Evolutionary conservation across 2,113 vertebrate species (phyloP), one percentile per base, ranked within the genome.

Genomic region (Dipodomys merriami): DNA sequence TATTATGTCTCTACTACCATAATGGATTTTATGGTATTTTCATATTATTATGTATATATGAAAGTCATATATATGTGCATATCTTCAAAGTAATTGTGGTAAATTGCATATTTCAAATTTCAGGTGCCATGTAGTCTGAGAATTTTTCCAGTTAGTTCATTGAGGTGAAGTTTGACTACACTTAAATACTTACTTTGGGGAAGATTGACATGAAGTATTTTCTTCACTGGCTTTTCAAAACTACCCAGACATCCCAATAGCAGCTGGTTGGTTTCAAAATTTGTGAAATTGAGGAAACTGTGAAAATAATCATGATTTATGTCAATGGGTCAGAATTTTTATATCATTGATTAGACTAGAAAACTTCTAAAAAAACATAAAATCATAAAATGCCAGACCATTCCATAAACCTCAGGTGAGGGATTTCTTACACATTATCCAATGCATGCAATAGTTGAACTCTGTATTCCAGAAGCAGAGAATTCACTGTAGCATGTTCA

Each of bases 351-450:
- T 87, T 67, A 60, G 78, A 18, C 19, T 35, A 91, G 29, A 12
- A 49, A 86, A 30, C 23, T 77, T 87, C 46, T 74, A 22, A 88
- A 92, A 84, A 15, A 22, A 44, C 60, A 88, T 18, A 88, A 92
- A 84, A 15, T 39, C 39, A 39, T 22, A 44, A 77, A 88, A 1
- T 73, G 13, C 80, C 27, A 85, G 19, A 1, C 5, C 27, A 35
- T 39, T 69, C 18, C 11, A 53, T 81, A 94, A 87, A 82, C 16
- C 1, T 65, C 60, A 64, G 78, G 2, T n/a, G 35, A 39, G 19
- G 71, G 88, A 88, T 62, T 49, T 25, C 88, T 49, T n/a, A 49
- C 7, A 29, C 13, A 76, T 81, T 10, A 72, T 80, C 25, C 39
- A 81, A 77, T 18, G 6, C 13, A 80, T 19, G 53, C n/a, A 57